Evolutionary conservation across 2,888 invertebrate genomes (phyloP), one percentile per base, ranked within the genome.

Genomic region (Melanostoma scalare): DNA sequence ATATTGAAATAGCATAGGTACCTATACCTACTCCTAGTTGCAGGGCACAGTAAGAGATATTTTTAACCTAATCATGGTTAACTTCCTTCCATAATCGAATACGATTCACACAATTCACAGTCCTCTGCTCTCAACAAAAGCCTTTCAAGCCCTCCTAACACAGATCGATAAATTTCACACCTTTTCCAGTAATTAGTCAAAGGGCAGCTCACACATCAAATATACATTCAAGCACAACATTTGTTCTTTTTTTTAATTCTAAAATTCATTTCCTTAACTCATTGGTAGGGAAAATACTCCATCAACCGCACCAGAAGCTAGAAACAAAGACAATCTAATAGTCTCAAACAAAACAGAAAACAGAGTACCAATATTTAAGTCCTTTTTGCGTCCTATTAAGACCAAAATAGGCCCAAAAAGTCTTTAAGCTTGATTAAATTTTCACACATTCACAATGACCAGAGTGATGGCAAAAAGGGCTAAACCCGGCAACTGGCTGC

Each of bases 401-500:
- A 67, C 84, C 6, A 46, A 84, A 84, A 84, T 84, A 79, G 79
- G 84, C 84, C 84, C 55, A 36, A 75, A 75, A 72, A 52, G 33
- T 74, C 79, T 72, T 85, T 85, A 85, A 80, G 85, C 75, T 76
- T 85, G 79, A 85, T 85, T 85, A 85, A 80, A 76, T 80, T 85
- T 80, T 75, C 85, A 80, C 85, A 85, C 85, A 85, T 75, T 46
- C 72, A 79, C 74, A 79, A 48, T 78, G 79, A 79, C 79, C 75
- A 6, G 50, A 40, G 6, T 42, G 69, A 20, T 30, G 56, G 35
- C 8, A 50, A 38, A 50, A 58, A 42, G 65, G 52, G 56, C 48
- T 30, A 53, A 77, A 48, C 10, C 68, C 9, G 8, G 40, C 31
- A 55, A 48, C 68, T 69, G 67, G 38, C 58, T 71, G 71, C 74